phyloP scores from a whole-genome alignment of 2,888 invertebrate genomes.

The Cacoxenus indagator region DNA sequence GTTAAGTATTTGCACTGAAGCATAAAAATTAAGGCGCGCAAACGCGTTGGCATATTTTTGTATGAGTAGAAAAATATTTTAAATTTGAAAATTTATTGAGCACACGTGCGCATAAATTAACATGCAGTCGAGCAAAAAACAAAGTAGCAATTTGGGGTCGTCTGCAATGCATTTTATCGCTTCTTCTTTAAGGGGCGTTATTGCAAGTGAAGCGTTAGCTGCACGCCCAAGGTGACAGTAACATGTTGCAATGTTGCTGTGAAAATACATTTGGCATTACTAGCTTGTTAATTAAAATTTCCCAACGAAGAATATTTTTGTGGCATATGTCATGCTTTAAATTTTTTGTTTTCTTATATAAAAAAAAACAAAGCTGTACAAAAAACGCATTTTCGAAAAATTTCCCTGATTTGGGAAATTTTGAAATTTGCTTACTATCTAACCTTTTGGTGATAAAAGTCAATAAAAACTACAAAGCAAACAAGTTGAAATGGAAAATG shows the following conservation, averaged over 20 bases:
- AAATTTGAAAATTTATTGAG: constrained; percentile 44
- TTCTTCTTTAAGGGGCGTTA: not conserved
- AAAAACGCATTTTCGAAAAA: too few relatives aligned
- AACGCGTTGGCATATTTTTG: constrained; percentile 20
- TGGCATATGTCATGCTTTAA: too few relatives aligned
- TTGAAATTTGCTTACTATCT: not conserved
- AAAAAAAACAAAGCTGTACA: too few relatives aligned
- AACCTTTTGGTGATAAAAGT: constrained; percentile 1
- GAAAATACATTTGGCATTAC: not conserved
- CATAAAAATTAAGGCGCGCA: constrained; percentile 43
- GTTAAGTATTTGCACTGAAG: constrained; percentile 46
- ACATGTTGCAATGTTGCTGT: not conserved
- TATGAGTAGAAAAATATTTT: constrained; percentile 35
- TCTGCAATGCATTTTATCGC: not conserved
- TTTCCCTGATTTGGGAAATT: not conserved
- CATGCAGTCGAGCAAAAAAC: not conserved
- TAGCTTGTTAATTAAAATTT: not conserved
- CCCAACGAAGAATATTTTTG: not conserved
- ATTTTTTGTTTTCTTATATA: not conserved
- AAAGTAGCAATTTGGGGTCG: not conserved
- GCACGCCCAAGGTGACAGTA: constrained; percentile 4
- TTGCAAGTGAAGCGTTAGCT: constrained; percentile 8
- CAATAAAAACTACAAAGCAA: not conserved
- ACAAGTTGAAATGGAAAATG: constrained; percentile 36
- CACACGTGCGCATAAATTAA: constrained; percentile 46